Percentiles rank a stretch among this genome's conserved stretches.
phyloP scores from a whole-genome alignment of 2,888 invertebrate genomes.

The Lepidochitona cinerea region DNA sequence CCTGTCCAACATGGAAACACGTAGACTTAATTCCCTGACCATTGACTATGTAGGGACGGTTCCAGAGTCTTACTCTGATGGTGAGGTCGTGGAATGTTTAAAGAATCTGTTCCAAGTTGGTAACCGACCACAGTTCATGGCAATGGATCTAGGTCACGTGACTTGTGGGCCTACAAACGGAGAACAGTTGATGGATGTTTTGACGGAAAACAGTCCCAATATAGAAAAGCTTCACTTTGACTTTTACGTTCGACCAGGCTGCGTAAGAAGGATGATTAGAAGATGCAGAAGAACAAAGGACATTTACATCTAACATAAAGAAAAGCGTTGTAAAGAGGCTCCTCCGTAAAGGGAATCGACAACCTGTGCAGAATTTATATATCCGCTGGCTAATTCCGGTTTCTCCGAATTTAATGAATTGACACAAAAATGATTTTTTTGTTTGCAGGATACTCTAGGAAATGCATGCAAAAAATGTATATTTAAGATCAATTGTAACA shows the following conservation, averaged over 20 bases:
- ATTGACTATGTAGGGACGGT: slow-evolving; percentile 58
- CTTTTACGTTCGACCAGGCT: slow-evolving; percentile 54
- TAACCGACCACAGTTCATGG: slow-evolving; percentile 27
- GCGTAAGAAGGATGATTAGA: slow-evolving; percentile 54
- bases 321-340: too few relatives aligned
- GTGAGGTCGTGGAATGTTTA: slow-evolving; percentile 54
- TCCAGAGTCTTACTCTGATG: slow-evolving; percentile 67
- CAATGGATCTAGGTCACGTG: slow-evolving; percentile 60
- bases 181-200: slow-evolving; percentile 54
- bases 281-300: slow-evolving; percentile 55
- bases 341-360: too few relatives aligned
- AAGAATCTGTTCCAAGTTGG: slow-evolving; percentile 21
- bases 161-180: slow-evolving; percentile 53
- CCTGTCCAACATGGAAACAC: slow-evolving; percentile 34
- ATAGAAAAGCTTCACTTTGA: slow-evolving; percentile 63
- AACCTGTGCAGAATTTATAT: too few relatives aligned
- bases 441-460: too few relatives aligned
- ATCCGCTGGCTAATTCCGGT: too few relatives aligned
- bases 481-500: too few relatives aligned
- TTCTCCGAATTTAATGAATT: too few relatives aligned
- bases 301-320: too few relatives aligned
- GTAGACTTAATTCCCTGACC: slow-evolving; percentile 40
- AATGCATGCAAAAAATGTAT: too few relatives aligned
- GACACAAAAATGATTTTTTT: too few relatives aligned
- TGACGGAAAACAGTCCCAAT: slow-evolving; percentile 52